Evolutionary conservation across 2,888 invertebrate species (phyloP).

Genomic region (Tubiluchus corallicola): DNA sequence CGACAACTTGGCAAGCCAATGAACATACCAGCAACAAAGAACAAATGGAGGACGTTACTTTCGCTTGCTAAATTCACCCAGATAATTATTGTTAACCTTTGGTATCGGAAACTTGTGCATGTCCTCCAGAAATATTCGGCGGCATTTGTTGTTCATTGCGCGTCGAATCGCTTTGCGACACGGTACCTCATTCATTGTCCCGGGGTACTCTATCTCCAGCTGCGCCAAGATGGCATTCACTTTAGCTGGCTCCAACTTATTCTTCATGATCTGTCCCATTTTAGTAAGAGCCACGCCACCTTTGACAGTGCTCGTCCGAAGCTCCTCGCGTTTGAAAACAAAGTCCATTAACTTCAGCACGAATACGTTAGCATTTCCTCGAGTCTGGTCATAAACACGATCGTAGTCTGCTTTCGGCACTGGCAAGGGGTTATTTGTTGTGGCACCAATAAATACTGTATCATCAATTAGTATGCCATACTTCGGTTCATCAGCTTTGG

Average conservation of each 20-base stretch:
- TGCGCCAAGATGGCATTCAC: background rate
- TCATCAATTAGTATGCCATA: background rate
- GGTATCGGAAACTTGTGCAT: background rate
- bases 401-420: background rate
- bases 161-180: background rate
- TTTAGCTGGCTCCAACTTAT: background rate
- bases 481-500: too few relatives aligned
- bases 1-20: too few relatives aligned
- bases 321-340: background rate
- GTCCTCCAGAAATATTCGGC: background rate
- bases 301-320: background rate
- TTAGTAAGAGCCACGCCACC: background rate
- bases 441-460: background rate
- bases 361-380: background rate
- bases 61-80: too few relatives aligned
- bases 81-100: too few relatives aligned
- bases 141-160: constrained; percentile 3
- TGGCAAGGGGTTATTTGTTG: background rate
- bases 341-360: background rate
- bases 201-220: background rate
- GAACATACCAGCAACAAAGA: too few relatives aligned
- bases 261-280: background rate
- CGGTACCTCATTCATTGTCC: background rate
- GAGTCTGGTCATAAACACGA: background rate
- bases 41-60: too few relatives aligned